A percentile compares a stretch with the other conserved stretches of the same genome.
These are phyloP conservation scores for Callimico goeldii DNA, from an alignment of 2,797 vertebrate genomes.

Conservation along the genomic window DNA sequence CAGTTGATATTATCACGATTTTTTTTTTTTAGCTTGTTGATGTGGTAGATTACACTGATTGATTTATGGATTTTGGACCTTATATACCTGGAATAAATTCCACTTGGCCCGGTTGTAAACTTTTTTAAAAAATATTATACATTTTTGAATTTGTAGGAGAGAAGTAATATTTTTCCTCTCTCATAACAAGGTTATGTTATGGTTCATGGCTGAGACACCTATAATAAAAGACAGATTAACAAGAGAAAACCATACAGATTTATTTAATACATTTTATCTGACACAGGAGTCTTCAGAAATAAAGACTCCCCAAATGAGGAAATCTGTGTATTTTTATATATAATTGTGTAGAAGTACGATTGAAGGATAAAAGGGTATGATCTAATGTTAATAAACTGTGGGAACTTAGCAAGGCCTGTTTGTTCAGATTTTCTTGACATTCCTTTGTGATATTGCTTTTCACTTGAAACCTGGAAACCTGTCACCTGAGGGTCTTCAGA, in stretches of 20 bases:
- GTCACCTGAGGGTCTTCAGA: neutral
- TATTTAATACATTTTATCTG: neutral
- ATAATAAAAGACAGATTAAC: neutral
- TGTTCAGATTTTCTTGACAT: neutral
- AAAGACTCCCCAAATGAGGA: neutral
- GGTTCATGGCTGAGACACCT: neutral
- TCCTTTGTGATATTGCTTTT: neutral
- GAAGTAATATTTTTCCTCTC: neutral
- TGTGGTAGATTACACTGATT: neutral
- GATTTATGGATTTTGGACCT: neutral
- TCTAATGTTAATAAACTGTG: neutral
- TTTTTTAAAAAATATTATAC: neutral
- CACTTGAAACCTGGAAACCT: neutral
- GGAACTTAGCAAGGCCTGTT: neutral
- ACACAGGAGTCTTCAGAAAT: too few species aligned
- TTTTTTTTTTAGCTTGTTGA: neutral
- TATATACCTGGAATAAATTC: neutral
- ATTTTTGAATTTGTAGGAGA: neutral
- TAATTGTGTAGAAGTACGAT: neutral
- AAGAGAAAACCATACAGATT: neutral
- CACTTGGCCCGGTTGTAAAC: neutral
- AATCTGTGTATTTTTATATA: neutral
- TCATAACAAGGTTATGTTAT: neutral
- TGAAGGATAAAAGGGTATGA: neutral
- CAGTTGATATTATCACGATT: neutral